Base-by-base conservation (phyloP, 2,888 invertebrate genomes). In the Zonitis immaculata region DNA sequence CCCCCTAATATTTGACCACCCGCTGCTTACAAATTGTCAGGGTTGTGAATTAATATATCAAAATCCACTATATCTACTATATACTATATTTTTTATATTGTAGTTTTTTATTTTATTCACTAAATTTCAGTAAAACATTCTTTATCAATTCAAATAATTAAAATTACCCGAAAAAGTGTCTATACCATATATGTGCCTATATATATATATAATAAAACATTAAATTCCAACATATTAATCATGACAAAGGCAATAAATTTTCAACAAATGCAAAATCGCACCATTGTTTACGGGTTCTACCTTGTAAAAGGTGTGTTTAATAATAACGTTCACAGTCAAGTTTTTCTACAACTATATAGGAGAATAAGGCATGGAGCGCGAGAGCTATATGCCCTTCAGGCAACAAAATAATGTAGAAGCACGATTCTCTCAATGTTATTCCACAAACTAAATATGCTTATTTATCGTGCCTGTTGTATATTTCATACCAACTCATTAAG, bases 11-110 rank as follows among this genome's bases (percentile, higher is more conserved):
- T 61, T 57, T 49, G 62, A 63, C 61, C 61, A 64, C 70, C 70
- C 63, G 67, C 67, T 62, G 69, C 63, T 71, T 70, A 72, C 72
- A 73, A 73, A 73, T 73, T 72, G 70, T 68, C 66, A 60, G 70
- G 72, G 72, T 66, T 68, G 66, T 67, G 66, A 68, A 73, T 72
- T 70, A 71, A 70, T 71, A 68, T 66, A 70, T 71, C 69, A 71
- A 65, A 68, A 66, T 35, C 35, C 69, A 52, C 25, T 49, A 42
- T n/a, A n/a, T n/a, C 27, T 69, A 52, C 30, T 49, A 44, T n/a
- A n/a, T n/a, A n/a, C n/a, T n/a, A n/a, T n/a, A n/a, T n/a, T n/a
- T n/a, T n/a, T n/a, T n/a, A n/a, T n/a, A n/a, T n/a, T n/a, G n/a
- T n/a, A n/a, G n/a, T n/a, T n/a, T n/a, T n/a, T n/a, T n/a, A n/a